phyloP scores from a whole-genome alignment of 2,113 vertebrate species.

The Steatornis caripensis region DNA sequence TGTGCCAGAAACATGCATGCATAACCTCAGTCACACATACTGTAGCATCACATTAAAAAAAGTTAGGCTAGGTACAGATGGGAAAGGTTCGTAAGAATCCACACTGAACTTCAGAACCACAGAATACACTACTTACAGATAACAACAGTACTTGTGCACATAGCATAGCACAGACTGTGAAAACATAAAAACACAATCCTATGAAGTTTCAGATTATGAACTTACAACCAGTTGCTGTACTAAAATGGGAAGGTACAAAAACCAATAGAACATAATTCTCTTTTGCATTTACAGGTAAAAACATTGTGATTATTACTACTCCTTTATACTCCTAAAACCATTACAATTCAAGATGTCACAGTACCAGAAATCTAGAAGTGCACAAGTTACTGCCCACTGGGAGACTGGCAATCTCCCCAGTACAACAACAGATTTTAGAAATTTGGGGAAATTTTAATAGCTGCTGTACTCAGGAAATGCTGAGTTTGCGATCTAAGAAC shows the following conservation, averaged over 20 bases:
- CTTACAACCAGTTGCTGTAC: neutral
- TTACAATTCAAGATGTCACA: neutral
- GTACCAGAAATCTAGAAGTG: neutral
- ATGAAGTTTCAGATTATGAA: neutral
- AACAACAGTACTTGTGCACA: neutral
- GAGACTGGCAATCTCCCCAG: neutral
- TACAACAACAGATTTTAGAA: neutral
- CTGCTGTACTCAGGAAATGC: neutral
- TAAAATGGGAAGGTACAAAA: neutral
- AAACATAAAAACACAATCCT: neutral
- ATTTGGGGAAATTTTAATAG: neutral
- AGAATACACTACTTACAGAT: neutral
- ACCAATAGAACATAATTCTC: neutral
- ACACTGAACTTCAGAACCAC: neutral
- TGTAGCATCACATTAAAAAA: neutral
- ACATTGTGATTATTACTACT: neutral
- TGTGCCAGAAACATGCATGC: neutral
- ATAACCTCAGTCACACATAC: rapidly evolving
- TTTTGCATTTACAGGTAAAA: neutral
- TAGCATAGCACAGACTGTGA: neutral
- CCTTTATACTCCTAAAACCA: neutral
- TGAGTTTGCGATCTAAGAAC: neutral
- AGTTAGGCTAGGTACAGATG: neutral
- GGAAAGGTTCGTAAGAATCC: neutral
- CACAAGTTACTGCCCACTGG: neutral